phyloP scores from a whole-genome alignment of 2,113 vertebrate genomes.

The Calonectris borealis region DNA sequence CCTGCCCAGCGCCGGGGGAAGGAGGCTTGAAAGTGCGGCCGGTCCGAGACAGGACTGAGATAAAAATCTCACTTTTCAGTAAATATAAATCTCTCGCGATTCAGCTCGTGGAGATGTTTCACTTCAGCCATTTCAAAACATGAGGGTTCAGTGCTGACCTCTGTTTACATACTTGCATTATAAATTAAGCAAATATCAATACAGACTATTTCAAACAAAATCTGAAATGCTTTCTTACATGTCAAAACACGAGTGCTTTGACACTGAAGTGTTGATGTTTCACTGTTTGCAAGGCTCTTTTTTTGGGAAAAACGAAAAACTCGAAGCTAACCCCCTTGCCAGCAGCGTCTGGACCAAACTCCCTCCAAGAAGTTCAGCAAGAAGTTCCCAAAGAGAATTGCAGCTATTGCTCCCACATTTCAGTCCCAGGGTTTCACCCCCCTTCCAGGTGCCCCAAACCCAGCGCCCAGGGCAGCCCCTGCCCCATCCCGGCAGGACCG shows the following conservation, averaged over 20 bases:
- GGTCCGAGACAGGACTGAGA: fast-evolving
- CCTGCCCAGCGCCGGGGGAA: fast-evolving
- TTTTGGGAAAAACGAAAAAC: not conserved
- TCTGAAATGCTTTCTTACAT: not conserved
- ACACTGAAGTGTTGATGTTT: not conserved
- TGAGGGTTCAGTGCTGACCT: not conserved
- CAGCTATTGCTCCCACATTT: fast-evolving
- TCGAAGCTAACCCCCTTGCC: fast-evolving
- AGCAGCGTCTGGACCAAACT: fast-evolving
- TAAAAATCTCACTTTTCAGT: not conserved
- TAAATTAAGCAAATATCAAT: not conserved
- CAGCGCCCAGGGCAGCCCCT: not conserved
- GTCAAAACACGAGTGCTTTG: not conserved
- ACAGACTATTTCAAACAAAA: not conserved
- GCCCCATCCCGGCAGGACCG: fast-evolving
- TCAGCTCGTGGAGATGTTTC: fast-evolving
- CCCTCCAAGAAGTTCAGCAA: not conserved
- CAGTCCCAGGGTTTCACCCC: not conserved
- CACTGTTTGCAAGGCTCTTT: not conserved
- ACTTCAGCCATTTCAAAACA: fast-evolving
- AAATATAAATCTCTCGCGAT: fast-evolving
- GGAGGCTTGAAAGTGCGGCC: not conserved
- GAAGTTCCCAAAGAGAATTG: not conserved
- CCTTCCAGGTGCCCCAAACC: not conserved
- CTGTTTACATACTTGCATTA: not conserved